Evolutionary conservation across 2,797 vertebrate genomes (phyloP).

Genomic region (Danio kyathit): DNA sequence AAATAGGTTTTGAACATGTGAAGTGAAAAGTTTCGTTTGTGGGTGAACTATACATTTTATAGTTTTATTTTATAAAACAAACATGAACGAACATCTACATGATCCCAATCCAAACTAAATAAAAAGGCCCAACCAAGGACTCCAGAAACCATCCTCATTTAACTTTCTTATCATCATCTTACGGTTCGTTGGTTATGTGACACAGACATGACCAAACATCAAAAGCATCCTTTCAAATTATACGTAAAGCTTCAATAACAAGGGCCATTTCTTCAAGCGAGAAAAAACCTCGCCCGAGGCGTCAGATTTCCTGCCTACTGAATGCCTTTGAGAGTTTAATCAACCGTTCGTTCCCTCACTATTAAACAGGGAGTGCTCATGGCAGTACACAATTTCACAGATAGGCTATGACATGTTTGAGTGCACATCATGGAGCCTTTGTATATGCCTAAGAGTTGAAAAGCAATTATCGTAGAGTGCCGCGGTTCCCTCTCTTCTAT

Average conservation of each 20-base stretch:
- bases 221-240: slow-evolving; percentile 28
- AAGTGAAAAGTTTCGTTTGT: background rate
- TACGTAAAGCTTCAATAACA: slow-evolving; percentile 31
- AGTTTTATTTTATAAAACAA: background rate
- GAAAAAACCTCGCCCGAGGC: slow-evolving; percentile 25
- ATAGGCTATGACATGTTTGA: slow-evolving; percentile 49
- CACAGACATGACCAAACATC: slow-evolving; percentile 32
- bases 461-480: slow-evolving; percentile 41
- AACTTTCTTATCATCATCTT: background rate
- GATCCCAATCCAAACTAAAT: too few relatives aligned
- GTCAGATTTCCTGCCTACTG: slow-evolving; percentile 32
- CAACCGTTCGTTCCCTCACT: slow-evolving; percentile 38
- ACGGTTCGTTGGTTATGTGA: background rate
- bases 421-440: slow-evolving; percentile 37
- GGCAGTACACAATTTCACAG: slow-evolving; percentile 45
- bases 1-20: background rate
- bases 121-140: background rate
- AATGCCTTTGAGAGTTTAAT: slow-evolving; percentile 55
- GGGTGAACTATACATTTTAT: background rate
- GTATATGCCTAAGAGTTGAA: slow-evolving; percentile 40
- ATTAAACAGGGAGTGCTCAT: slow-evolving; percentile 44
- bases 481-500: slow-evolving; percentile 17
- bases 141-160: slow-evolving; percentile 1
- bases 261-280: slow-evolving; percentile 25
- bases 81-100: background rate